These are phyloP conservation scores for Upupa epops DNA, from an alignment of 2,113 vertebrate genomes.

Conservation along the genomic window DNA sequence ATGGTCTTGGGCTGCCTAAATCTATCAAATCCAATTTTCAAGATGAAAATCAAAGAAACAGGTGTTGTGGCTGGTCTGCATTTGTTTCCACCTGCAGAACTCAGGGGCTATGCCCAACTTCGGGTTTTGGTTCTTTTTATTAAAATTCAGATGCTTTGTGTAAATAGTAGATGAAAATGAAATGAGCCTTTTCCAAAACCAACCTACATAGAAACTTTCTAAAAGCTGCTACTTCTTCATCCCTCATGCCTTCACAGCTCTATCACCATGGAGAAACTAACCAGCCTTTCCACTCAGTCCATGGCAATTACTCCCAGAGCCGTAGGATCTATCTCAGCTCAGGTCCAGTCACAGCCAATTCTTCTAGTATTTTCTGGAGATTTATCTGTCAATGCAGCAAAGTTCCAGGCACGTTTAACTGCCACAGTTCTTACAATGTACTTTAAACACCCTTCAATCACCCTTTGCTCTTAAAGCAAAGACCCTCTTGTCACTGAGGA, in stretches of 20 bases:
- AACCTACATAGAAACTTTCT: neutral
- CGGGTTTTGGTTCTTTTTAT: neutral
- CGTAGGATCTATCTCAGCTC: neutral
- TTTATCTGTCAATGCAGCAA: neutral
- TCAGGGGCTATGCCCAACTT: neutral
- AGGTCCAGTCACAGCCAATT: neutral
- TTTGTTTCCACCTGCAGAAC: neutral
- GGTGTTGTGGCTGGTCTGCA: neutral
- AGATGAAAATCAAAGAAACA: neutral
- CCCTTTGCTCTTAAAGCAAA: neutral
- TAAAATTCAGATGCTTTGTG: neutral
- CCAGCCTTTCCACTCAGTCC: neutral
- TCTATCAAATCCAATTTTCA: neutral
- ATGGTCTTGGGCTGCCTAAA: neutral
- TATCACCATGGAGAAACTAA: neutral
- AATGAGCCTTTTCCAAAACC: neutral
- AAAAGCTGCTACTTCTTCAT: neutral
- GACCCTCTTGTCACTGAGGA: neutral
- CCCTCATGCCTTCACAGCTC: neutral
- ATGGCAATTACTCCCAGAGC: neutral
- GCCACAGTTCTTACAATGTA: conserved; percentile 11
- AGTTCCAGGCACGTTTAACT: neutral
- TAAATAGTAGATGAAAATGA: neutral
- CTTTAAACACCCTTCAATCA: conserved; percentile 32
- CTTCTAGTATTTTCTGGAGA: neutral